Conservation (phyloP, 2,888 invertebrate species). For the Limnephilus marmoratus region DNA sequence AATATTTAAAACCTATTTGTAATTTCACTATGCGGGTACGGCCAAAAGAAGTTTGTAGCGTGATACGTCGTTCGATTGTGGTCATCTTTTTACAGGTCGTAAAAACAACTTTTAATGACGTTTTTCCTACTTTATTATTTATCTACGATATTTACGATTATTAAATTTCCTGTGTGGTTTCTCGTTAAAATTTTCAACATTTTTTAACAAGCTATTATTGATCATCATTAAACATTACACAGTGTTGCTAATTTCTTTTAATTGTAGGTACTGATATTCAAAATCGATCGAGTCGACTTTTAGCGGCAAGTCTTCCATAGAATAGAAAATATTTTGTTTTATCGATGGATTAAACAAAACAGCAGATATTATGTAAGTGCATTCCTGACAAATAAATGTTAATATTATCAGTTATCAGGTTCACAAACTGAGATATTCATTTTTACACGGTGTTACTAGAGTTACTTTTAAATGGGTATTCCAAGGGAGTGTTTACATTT, state of each 20-base stretch:
- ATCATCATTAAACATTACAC: background rate
- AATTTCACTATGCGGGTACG: background rate
- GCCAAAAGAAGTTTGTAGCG: background rate
- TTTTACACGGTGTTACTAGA: background rate
- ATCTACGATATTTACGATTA: background rate
- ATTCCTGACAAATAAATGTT: background rate
- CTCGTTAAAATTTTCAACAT: background rate
- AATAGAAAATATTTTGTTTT: background rate
- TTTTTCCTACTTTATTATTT: background rate
- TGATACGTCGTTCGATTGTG: background rate
- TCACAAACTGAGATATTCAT: background rate
- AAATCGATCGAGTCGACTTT: no score
- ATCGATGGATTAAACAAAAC: background rate
- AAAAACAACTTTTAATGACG: background rate
- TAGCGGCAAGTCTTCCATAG: no score
- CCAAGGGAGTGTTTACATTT: background rate
- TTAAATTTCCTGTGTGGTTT: background rate
- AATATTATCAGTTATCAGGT: background rate
- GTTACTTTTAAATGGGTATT: background rate
- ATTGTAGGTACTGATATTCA: no score
- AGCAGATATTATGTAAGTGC: background rate
- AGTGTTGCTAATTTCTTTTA: background rate
- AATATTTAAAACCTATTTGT: background rate
- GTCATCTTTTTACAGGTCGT: background rate
- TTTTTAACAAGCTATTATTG: background rate